phyloP scores from a whole-genome alignment of 2,888 invertebrate genomes.

The Cerceris rybyensis region DNA sequence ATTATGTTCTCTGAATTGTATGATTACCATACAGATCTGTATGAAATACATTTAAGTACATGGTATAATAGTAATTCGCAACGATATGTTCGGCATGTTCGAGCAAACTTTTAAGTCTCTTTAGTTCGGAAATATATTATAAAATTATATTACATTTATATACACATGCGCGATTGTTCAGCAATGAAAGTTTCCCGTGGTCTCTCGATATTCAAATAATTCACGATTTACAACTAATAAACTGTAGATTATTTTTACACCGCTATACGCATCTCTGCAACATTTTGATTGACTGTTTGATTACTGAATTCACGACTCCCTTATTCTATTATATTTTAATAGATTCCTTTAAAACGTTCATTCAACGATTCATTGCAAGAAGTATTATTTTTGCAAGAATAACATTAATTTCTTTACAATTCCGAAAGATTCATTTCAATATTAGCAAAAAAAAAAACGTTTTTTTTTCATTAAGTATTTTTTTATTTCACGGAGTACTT shows the following conservation, averaged over 20 bases:
- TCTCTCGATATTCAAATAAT: background rate
- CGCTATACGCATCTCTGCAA: background rate
- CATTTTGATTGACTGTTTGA: slow-evolving; percentile 60
- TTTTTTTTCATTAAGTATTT: background rate
- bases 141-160: slow-evolving; percentile 40
- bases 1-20: slow-evolving; percentile 6
- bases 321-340: slow-evolving; percentile 2
- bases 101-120: slow-evolving; percentile 5
- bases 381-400: slow-evolving; percentile 16
- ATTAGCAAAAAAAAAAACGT: background rate
- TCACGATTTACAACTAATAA: background rate
- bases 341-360: slow-evolving; percentile 9
- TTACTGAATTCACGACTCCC: slow-evolving; percentile 24
- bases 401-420: background rate
- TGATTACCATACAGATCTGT: slow-evolving; percentile 12
- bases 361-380: slow-evolving; percentile 3
- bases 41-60: slow-evolving; percentile 13
- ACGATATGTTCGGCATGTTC: slow-evolving; percentile 48
- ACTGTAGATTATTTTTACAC: background rate
- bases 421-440: background rate
- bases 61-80: slow-evolving; percentile 17
- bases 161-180: slow-evolving; percentile 28
- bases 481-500: background rate
- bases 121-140: background rate
- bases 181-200: background rate